Evolutionary conservation across 1,140 invertebrate species (phyloP), one percentile per base, ranked within the genome.

Genomic region (Rhynchophorus ferrugineus): DNA sequence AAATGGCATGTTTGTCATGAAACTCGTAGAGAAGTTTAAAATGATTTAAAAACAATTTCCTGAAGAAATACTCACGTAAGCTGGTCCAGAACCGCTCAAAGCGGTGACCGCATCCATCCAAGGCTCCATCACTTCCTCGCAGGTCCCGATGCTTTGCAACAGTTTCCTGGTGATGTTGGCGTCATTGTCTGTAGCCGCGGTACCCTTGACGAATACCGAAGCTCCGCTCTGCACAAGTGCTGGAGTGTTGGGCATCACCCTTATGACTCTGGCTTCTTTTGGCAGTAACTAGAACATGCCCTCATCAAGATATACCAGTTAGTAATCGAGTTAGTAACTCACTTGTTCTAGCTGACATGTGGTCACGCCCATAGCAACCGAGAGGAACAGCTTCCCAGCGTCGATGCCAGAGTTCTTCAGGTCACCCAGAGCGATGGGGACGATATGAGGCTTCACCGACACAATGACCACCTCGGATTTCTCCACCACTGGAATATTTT

Each of bases 171-270:
- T 77, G 8, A 84, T 63, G 53, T 78, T 70, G 0, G 75, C 80
- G 62, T 90, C 84, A 1, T 79, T 71, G 20, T 83, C 75, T 0
- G 77, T 81, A 0, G 88, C 90, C 16, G 78, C 71, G 6, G 77
- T 76, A 2, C 85, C 85, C 3, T 77, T 74, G 3, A 83, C 78
- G 59, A 85, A 87, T 0, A 95, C 93, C 0, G 89, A 87, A 0
- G 90, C 91, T 0, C 89, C 94, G 48, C 80, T 78, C 48, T 85
- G 76, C 0, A 97, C 89, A 3, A 95, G 67, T 0, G 84, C 85
- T 6, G 94, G 91, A 0, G 89, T 96, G 71, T 98, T 99, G 0
- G 95, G 93, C 93, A 98, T 97, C 0, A 93, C 87, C 49, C 93
- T 76, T 14, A 95, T 81, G 0, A 96, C 85, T 29, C 88, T 75